Conservation (phyloP, 2,113 vertebrate species). For the Larimichthys polyactis region DNA sequence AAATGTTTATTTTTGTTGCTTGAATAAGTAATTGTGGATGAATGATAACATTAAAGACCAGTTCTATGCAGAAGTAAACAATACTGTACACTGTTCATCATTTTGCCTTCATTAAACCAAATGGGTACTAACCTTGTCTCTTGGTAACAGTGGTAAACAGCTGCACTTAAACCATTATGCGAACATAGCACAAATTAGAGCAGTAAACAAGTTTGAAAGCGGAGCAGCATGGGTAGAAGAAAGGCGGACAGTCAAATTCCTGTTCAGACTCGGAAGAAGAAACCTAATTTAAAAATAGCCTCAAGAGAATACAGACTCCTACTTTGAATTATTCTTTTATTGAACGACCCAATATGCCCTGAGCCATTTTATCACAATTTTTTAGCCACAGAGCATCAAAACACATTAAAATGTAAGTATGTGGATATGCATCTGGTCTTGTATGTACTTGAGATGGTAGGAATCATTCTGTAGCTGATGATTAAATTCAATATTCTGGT, state of each 20-base stretch:
- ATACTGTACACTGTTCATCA: background rate
- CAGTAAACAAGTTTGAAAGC: slow-evolving; percentile 10
- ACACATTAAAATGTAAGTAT: background rate
- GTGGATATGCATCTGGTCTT: background rate
- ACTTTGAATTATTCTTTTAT: slow-evolving; percentile 15
- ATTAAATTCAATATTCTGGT: slow-evolving; percentile 29
- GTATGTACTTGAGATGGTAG: background rate
- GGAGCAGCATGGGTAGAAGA: background rate
- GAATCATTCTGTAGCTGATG: slow-evolving; percentile 3
- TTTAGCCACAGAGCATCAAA: background rate
- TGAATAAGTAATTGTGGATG: too few relatives aligned
- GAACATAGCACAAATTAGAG: background rate
- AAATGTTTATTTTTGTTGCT: too few relatives aligned
- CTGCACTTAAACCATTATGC: background rate
- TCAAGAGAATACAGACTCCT: background rate
- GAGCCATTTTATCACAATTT: background rate
- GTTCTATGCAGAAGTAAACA: background rate
- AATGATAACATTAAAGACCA: background rate
- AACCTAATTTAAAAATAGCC: slow-evolving; percentile 8
- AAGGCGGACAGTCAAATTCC: background rate
- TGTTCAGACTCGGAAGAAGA: background rate
- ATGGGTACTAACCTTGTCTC: background rate
- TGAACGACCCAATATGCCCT: background rate
- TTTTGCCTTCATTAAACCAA: background rate
- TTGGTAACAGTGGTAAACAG: slow-evolving; percentile 17